phyloP scores from a whole-genome alignment of 2,797 vertebrate species.

The Masticophis lateralis region DNA sequence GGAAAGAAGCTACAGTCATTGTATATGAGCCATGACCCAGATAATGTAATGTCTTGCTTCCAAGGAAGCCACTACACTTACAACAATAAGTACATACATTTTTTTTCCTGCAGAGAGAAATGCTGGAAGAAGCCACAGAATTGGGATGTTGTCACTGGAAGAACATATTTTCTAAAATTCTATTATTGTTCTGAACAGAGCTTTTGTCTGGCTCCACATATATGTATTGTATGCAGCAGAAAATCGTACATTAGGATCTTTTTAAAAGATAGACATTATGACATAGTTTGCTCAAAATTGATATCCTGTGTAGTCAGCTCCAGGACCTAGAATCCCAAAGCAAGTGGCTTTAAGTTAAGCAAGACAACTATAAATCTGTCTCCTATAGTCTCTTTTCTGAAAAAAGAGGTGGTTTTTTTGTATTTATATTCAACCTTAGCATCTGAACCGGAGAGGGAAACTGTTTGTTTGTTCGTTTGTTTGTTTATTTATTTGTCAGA shows the following conservation, averaged over 20 bases:
- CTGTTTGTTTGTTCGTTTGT: too few relatives aligned
- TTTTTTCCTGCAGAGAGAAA: background rate
- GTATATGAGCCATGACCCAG: background rate
- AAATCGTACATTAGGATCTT: background rate
- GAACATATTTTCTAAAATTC: background rate
- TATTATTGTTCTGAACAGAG: background rate
- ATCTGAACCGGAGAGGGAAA: background rate
- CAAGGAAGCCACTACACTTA: background rate
- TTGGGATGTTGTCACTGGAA: background rate
- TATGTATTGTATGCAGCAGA: background rate
- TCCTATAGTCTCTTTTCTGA: background rate
- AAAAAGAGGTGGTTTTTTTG: background rate
- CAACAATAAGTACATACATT: background rate
- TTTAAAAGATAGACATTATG: background rate
- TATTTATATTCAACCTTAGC: background rate
- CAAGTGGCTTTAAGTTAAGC: background rate
- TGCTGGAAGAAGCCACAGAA: background rate
- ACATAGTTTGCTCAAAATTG: background rate
- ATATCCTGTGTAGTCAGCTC: background rate
- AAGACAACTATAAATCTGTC: background rate
- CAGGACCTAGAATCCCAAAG: background rate
- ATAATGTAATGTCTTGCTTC: background rate
- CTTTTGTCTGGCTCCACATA: background rate
- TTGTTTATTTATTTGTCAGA: too few relatives aligned
- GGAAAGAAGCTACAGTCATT: background rate